A percentile compares a stretch with the other conserved stretches of the same genome.
Evolutionary conservation across 2,888 invertebrate genomes (phyloP).

Genomic region (Lasioglossum calceatum): DNA sequence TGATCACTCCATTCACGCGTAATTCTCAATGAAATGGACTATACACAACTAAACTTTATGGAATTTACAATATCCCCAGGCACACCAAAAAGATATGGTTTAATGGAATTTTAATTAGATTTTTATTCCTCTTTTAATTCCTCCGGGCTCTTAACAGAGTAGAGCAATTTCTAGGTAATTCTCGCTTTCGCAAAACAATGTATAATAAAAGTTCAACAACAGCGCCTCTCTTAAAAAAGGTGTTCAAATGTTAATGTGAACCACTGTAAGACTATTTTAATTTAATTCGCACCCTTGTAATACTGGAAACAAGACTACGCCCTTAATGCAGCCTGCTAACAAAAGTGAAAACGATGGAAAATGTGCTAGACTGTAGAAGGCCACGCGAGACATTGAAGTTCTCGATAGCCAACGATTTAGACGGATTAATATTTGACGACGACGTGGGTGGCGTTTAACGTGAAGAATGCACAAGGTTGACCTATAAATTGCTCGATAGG

Average conservation of each 20-base stretch:
- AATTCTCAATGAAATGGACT: neutral
- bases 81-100: neutral
- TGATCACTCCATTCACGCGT: neutral
- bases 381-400: neutral
- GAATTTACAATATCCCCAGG: neutral
- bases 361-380: neutral
- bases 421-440: constrained; percentile 40
- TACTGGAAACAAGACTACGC: too few species aligned
- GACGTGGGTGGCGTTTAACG: constrained; percentile 11
- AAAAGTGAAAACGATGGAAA: neutral
- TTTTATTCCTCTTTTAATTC: neutral
- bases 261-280: neutral
- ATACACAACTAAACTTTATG: neutral
- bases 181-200: neutral
- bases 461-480: constrained; percentile 49
- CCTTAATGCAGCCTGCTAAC: neutral
- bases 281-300: too few species aligned
- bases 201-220: neutral
- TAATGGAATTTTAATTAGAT: constrained; percentile 9
- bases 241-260: neutral
- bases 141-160: neutral
- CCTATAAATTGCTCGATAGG: constrained; percentile 56
- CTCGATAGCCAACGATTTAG: constrained; percentile 33
- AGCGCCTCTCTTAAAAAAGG: neutral
- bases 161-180: neutral